Conservation (phyloP, 2,888 invertebrate genomes). For the Heteropelma amictum region DNA sequence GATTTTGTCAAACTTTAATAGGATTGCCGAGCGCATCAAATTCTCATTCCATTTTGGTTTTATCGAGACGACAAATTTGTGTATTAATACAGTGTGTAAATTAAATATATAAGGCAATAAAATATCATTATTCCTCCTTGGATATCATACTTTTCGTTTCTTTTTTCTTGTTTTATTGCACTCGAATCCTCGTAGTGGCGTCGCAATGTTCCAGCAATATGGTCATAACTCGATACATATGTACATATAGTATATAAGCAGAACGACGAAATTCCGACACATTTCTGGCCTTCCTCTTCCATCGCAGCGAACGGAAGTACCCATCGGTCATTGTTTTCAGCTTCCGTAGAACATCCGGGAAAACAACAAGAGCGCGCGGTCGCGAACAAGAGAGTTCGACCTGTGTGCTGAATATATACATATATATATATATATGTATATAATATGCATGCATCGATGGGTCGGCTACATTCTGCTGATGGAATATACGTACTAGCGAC, state of each 20-base stretch:
- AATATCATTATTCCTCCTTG: conserved; percentile 6
- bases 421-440: background rate
- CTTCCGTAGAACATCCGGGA: conserved; percentile 76
- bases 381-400: conserved; percentile 36
- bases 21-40: too few relatives aligned
- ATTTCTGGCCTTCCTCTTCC: conserved; percentile 73
- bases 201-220: conserved; percentile 1
- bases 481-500: background rate
- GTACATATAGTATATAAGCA: background rate
- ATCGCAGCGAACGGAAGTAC: conserved; percentile 67
- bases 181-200: conserved; percentile 12
- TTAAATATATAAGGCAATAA: too few relatives aligned
- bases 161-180: too few relatives aligned
- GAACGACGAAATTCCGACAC: conserved; percentile 33
- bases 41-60: too few relatives aligned
- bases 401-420: background rate
- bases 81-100: too few relatives aligned
- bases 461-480: conserved; percentile 51
- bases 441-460: conserved; percentile 34
- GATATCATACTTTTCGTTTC: background rate
- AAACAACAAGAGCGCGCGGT: conserved; percentile 64
- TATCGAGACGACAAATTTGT: too few relatives aligned
- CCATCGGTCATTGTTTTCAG: conserved; percentile 70
- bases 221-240: background rate
- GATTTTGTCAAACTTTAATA: too few relatives aligned